Evolutionary conservation across 2,113 vertebrate genomes (phyloP), one percentile per base, ranked within the genome.

Genomic region (Hydrochoerus hydrochaeris): DNA sequence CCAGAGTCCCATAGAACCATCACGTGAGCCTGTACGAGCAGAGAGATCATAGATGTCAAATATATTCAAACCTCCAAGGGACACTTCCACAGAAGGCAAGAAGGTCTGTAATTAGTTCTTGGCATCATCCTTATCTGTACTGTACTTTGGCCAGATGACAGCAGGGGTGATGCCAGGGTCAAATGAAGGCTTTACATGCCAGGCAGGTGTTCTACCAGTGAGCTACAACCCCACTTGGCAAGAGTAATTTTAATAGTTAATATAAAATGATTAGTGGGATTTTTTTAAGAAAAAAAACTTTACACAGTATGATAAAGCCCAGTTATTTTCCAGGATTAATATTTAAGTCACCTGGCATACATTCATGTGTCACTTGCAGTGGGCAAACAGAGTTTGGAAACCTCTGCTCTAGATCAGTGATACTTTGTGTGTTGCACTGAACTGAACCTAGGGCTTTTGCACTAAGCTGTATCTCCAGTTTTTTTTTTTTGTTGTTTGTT

Each of bases 1-100:
- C 99, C 99, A 99, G 58, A 99, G 98, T 71, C 99, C 99, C 99
- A 99, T 99, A 0, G 99, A 99, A 96, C 99, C 99, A 95, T 99
- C 99, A 30, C 99, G 99, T 62, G 99, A 99, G 85, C 99, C 99
- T 99, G 88, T n/a, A 94, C n/a, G 49, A 67, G 44, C 80, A 97
- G 80, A n/a, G 90, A 95, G 0, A 96, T 26, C 38, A 97, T 41
- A 78, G 11, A 95, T 82, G 85, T 91, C 38, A 97, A 58, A 71
- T 14, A 87, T 0, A 87, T 1, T 49, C 32, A 96, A 30, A 3
- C 65, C 41, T 78, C 58, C n/a, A 87, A 0, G 49, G 10, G 22
- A 93, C 11, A 92, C 22, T 78, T 82, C 77, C 41, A 77, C 58
- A 88, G 71, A 95, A 67, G 49, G 57, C 60, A 90, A 75, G 30